Percentiles rank a stretch among this genome's conserved stretches.
Conservation (phyloP, 2,113 vertebrate species). For the Elanoides forficatus region DNA sequence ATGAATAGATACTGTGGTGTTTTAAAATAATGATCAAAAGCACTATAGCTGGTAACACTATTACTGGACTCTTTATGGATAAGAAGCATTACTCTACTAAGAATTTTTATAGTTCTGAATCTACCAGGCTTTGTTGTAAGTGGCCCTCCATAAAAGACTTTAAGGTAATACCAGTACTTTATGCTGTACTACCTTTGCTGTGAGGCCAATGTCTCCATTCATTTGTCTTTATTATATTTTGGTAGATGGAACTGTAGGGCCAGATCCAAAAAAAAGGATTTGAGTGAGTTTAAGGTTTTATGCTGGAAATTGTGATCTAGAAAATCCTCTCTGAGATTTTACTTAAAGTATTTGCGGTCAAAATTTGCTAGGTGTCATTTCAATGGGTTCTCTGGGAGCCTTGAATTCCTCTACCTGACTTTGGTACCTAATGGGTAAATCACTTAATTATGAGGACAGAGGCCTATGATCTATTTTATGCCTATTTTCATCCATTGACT, state of each 20-base stretch:
- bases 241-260: neutral
- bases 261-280: neutral
- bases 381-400: neutral
- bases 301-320: neutral
- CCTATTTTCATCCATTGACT: neutral
- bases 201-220: neutral
- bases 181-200: neutral
- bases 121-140: neutral
- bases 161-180: neutral
- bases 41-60: neutral
- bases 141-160: neutral
- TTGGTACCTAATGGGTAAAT: neutral
- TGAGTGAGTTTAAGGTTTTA: neutral
- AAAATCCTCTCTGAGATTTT: neutral
- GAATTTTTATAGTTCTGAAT: conserved; percentile 17
- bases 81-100: conserved; percentile 18
- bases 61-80: neutral
- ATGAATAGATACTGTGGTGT: neutral
- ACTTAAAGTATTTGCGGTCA: neutral
- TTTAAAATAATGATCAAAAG: conserved; percentile 38
- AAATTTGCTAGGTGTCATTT: neutral
- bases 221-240: neutral
- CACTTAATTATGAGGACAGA: neutral
- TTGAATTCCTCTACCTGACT: neutral
- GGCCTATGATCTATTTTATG: neutral